These are phyloP conservation scores for Linurgus olivaceus DNA, from an alignment of 2,797 vertebrate genomes.

Conservation along the genomic window DNA sequence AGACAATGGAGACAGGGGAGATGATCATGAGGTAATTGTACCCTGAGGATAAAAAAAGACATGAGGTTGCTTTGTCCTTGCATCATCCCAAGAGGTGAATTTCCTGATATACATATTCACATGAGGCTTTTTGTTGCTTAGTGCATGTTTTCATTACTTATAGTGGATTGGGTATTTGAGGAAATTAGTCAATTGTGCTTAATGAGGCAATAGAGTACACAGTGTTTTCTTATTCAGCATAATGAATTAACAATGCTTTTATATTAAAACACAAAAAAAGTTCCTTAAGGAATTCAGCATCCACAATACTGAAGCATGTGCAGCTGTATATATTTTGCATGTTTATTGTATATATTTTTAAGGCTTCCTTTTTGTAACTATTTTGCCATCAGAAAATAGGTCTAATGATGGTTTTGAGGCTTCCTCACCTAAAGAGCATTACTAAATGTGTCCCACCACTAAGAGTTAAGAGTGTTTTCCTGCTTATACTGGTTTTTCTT, in stretches of 20 bases:
- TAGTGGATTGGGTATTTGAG: neutral
- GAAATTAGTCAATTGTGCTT: constrained; percentile 38
- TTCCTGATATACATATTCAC: constrained; percentile 4
- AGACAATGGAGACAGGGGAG: neutral
- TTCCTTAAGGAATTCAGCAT: neutral
- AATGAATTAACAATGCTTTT: neutral
- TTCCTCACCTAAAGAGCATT: neutral
- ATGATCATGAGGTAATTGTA: constrained; percentile 31
- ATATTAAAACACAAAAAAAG: neutral
- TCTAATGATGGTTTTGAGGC: fast-evolving
- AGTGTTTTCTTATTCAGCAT: constrained; percentile 12
- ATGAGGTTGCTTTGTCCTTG: constrained; percentile 30
- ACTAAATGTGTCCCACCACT: neutral
- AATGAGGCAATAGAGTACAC: neutral
- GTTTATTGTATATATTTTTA: neutral
- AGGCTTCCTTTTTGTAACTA: neutral
- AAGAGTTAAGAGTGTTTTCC: neutral
- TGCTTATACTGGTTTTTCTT: neutral
- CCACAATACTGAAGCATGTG: neutral
- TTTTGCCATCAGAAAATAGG: neutral
- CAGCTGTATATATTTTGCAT: neutral
- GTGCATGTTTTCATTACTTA: constrained; percentile 18
- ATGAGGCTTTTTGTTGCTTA: constrained; percentile 7
- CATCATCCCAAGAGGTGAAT: constrained; percentile 2
- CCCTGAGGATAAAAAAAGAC: neutral